A percentile compares a stretch with the other conserved stretches of the same genome.
These are phyloP conservation scores for Capromys pilorides DNA, from an alignment of 2,797 vertebrate species.

Conservation along the genomic window DNA sequence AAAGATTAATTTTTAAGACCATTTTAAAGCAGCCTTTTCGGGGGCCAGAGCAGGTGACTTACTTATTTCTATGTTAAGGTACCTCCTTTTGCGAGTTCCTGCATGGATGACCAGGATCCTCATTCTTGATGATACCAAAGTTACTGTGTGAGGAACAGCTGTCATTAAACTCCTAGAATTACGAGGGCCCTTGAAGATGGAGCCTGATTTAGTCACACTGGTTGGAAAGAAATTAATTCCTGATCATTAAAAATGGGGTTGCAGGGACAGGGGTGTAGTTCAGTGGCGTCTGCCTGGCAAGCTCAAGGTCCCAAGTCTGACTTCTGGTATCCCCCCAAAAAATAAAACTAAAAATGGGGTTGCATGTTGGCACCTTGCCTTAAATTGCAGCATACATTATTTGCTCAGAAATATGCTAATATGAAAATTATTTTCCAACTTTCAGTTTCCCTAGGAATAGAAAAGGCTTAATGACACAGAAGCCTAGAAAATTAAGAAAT, in stretches of 20 bases:
- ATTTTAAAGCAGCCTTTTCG: background rate
- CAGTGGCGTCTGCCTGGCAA: too few relatives aligned
- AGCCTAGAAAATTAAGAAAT: background rate
- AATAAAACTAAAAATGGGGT: background rate
- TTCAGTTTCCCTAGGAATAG: slow-evolving; percentile 40
- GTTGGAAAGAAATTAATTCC: background rate
- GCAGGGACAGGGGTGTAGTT: too few relatives aligned
- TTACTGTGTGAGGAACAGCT: slow-evolving; percentile 8
- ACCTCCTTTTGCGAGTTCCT: background rate
- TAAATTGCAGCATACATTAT: background rate
- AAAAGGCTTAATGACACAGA: slow-evolving; percentile 50
- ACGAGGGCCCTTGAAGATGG: background rate
- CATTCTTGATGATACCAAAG: background rate
- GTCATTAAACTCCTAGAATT: slow-evolving; percentile 33
- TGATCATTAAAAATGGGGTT: slow-evolving; percentile 1
- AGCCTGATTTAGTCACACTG: slow-evolving; percentile 23
- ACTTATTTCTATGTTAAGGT: slow-evolving; percentile 2
- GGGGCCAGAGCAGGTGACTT: background rate
- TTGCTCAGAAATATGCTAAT: slow-evolving; percentile 5
- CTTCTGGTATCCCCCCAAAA: too few relatives aligned
- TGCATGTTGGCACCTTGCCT: background rate
- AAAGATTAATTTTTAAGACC: slow-evolving; percentile 26
- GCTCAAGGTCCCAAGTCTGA: too few relatives aligned
- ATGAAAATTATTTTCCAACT: slow-evolving; percentile 22
- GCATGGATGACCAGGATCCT: background rate